A percentile compares a stretch with the other conserved stretches of the same genome.
Evolutionary conservation across 2,888 invertebrate genomes (phyloP).

Genomic region (Chrysolina haemoptera): DNA sequence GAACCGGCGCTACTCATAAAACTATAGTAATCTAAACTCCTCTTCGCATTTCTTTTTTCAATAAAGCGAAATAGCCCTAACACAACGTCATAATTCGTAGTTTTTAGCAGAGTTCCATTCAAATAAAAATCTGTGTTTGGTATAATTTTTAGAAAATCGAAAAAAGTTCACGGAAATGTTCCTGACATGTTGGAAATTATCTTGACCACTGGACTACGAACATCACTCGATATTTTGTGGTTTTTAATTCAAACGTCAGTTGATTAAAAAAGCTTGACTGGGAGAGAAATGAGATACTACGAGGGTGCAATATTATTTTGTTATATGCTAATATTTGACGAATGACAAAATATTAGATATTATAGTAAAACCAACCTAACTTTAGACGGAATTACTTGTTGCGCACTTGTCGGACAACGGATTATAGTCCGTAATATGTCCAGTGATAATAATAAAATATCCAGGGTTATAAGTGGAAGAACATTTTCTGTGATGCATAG

Average conservation of each 20-base stretch:
- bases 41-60: not conserved
- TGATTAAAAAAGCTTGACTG: conserved; percentile 43
- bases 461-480: no score
- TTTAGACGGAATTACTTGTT: no score
- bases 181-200: conserved; percentile 46
- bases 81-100: not conserved
- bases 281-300: conserved; percentile 32
- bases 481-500: no score
- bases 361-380: not conserved
- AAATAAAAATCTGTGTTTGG: conserved; percentile 21
- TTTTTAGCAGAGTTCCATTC: conserved; percentile 12
- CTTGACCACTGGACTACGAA: conserved; percentile 41
- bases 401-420: no score
- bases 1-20: no score
- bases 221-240: conserved; percentile 39
- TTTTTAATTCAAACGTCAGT: conserved; percentile 44
- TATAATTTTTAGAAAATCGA: conserved; percentile 36
- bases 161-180: conserved; percentile 43
- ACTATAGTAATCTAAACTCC: not conserved
- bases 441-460: no score
- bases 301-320: not conserved
- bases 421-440: no score
- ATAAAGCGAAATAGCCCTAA: not conserved
- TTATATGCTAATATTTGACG: not conserved
- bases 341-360: not conserved